A percentile compares a stretch with the other conserved stretches of the same genome.
phyloP scores from a whole-genome alignment of 2,888 invertebrate species.

The Cheilosia urbana region DNA sequence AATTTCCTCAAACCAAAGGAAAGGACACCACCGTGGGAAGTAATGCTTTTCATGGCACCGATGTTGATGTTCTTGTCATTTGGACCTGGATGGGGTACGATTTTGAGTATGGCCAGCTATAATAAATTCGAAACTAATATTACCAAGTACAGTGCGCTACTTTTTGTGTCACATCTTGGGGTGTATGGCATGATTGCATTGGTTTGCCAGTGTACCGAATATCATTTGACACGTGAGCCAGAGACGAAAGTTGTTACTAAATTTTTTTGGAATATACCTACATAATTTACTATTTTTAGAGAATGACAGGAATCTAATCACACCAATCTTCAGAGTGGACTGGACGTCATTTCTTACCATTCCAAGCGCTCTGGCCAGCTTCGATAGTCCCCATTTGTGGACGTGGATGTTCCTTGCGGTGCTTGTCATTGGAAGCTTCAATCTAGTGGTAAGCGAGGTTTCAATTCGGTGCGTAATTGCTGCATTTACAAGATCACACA shows the following conservation, averaged over 20 bases:
- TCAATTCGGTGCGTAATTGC: too few relatives aligned
- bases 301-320: neutral
- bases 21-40: neutral
- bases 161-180: constrained; percentile 78
- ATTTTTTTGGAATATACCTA: neutral
- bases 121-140: constrained; percentile 88
- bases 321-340: constrained; percentile 2
- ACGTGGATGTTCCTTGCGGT: constrained; percentile 45
- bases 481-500: too few relatives aligned
- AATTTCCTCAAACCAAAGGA: neutral
- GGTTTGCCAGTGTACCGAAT: constrained; percentile 88
- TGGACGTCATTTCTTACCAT: constrained; percentile 44
- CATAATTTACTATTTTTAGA: constrained; percentile 4
- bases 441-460: constrained; percentile 10
- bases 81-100: constrained; percentile 65
- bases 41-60: constrained; percentile 37
- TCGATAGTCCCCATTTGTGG: constrained; percentile 49
- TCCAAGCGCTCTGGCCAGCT: constrained; percentile 14
- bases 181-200: constrained; percentile 84
- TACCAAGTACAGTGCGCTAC: constrained; percentile 82
- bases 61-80: constrained; percentile 33
- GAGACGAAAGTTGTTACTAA: neutral
- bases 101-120: constrained; percentile 67
- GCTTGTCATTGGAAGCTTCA: constrained; percentile 43
- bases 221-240: constrained; percentile 84